A percentile compares a stretch with the other conserved stretches of the same genome.
Conservation (phyloP, 1,140 invertebrate species). For the Tetramorium parvispinum region DNA sequence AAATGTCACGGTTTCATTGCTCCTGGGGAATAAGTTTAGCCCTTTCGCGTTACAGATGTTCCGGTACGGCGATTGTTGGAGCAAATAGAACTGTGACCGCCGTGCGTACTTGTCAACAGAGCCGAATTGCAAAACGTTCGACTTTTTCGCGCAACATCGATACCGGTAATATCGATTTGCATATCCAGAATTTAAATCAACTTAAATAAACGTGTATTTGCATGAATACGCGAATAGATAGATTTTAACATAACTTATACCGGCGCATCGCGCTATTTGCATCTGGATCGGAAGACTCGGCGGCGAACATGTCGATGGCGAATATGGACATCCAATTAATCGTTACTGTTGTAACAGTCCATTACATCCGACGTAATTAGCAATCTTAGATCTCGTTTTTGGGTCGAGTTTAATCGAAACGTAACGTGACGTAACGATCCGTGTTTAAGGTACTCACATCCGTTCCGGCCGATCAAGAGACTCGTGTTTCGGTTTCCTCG, state of each 20-base stretch:
- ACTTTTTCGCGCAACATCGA: neutral
- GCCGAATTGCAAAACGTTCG: neutral
- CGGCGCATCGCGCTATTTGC: neutral
- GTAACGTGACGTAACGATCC: neutral
- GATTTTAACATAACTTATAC: constrained; percentile 13
- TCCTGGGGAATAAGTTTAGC: constrained; percentile 1
- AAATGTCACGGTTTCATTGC: constrained; percentile 43
- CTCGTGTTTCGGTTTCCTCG: neutral
- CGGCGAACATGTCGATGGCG: neutral
- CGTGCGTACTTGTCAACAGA: neutral
- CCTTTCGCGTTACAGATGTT: constrained; percentile 5
- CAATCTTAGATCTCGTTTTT: neutral
- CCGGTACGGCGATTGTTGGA: neutral
- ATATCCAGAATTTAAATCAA: constrained; percentile 46
- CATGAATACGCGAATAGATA: constrained; percentile 45
- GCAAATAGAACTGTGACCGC: neutral
- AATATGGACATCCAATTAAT: constrained; percentile 40
- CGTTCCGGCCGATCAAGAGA: neutral
- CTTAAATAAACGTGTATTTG: constrained; percentile 25
- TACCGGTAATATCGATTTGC: constrained; percentile 35
- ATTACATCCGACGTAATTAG: neutral
- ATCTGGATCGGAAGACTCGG: neutral
- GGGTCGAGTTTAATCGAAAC: neutral
- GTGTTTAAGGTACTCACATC: neutral
- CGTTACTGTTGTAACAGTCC: neutral